Evolutionary conservation across 35 echinoderm and acorn worm genomes (phyloP), one percentile per base, ranked within the genome.

Genomic region (Acanthaster planci): DNA sequence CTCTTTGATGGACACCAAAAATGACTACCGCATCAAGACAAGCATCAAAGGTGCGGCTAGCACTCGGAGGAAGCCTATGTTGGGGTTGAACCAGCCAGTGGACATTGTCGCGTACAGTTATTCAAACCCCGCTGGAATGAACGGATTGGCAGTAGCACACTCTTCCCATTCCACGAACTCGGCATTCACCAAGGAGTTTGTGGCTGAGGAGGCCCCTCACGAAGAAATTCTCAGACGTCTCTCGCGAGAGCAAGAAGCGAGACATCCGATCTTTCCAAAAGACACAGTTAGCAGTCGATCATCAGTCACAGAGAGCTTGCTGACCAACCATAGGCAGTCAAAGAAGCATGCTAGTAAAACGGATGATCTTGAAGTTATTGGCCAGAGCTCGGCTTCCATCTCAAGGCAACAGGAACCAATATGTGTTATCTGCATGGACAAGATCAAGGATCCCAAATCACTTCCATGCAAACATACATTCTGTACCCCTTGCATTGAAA

Each of bases 401-500:
- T 53, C 51, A 35, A 16, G 12, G 77, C 67, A 54, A 7, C 37
- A 50, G 27, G 19, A 18, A 3, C 42, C 17, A 38, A 51, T 36
- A 2, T 90, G 87, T 78, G 79, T 68, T 34, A 90, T 90, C 29
- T 90, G 87, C 82, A 51, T 90, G 79, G 39, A 75, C 0, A 34
- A 27, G 30, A 44, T 72, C 8, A 82, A 1, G 53, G 81, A 81
- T 37, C 58, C 87, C 17, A 89, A 68, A 52, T 77, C 58, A 16
- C 80, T 90, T 15, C 39, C 83, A 18, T 90, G 87, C 50, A 53
- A 40, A n/a, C 87, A 90, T 77, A 84, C 34, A 34, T 90, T 90
- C 87, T 90, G 87, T 77, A 39, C 27, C 17, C 8, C 31, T 6
- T 90, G 87, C 55, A 90, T 90, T 76, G 60, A 84, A 10, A 76